Evolutionary conservation across 2,888 invertebrate species (phyloP).

Genomic region (Drosophila bunnanda): DNA sequence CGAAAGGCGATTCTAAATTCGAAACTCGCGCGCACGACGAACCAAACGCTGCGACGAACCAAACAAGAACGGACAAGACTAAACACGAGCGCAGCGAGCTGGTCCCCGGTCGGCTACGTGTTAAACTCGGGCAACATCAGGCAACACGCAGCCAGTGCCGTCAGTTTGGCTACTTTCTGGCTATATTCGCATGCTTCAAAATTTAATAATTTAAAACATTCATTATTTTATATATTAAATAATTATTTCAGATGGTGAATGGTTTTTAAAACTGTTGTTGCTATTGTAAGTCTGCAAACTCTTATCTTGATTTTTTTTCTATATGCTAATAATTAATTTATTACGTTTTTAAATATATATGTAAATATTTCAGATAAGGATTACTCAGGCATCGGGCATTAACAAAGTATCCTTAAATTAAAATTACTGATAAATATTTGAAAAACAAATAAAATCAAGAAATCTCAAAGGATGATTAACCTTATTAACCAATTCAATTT

Average conservation of each 20-base stretch:
- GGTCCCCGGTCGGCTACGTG: constrained; percentile 2
- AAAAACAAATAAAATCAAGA: too few relatives aligned
- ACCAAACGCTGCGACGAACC: constrained; percentile 64
- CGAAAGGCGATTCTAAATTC: constrained; percentile 7
- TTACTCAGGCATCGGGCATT: too few relatives aligned
- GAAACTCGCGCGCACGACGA: constrained; percentile 49
- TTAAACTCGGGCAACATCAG: constrained; percentile 2
- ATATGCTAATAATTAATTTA: too few relatives aligned
- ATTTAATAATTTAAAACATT: background rate
- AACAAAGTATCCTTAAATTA: too few relatives aligned
- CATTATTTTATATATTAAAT: background rate
- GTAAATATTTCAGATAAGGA: too few relatives aligned
- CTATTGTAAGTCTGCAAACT: too few relatives aligned
- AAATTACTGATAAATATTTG: too few relatives aligned
- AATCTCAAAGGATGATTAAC: too few relatives aligned
- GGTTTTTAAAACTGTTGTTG: background rate
- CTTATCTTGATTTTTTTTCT: too few relatives aligned
- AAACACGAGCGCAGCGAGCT: constrained; percentile 42
- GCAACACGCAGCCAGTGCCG: constrained; percentile 1
- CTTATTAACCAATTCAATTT: too few relatives aligned
- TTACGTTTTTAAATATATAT: too few relatives aligned
- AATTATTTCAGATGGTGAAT: background rate
- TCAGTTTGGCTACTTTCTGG: background rate
- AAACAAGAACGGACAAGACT: constrained; percentile 60
- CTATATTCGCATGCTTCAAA: background rate